Base-by-base conservation (phyloP, 2,113 vertebrate species). In the Halcyon malimbica region DNA sequence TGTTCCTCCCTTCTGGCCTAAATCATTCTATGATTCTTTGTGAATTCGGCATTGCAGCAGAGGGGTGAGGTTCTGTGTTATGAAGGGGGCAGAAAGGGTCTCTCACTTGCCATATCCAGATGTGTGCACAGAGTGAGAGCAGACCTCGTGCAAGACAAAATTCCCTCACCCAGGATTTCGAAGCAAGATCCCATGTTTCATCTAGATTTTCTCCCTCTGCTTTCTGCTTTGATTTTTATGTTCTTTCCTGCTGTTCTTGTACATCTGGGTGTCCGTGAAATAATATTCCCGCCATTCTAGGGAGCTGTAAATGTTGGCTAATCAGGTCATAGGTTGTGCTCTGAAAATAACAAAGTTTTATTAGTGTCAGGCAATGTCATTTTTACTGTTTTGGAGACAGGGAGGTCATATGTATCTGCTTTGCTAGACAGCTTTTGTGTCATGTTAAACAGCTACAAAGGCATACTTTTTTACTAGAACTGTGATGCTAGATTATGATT, bases 401-500 rank as follows among this genome's bases (percentile, higher is more conserved):
- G 19, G 28, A 92, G 80, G 59, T 74, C 35, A 28, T 65, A 57
- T 70, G 44, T 89, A 17, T 79, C 48, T 94, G 87, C 48, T 83
- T 48, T 83, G 64, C 44, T 46, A 54, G 75, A 89, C 19, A 54
- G 51, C 74, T 73, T 90, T 84, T 79, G 35, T 65, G 76, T 93
- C 87, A 12, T 69, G 39, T 90, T 93, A 76, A 70, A 77, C 73
- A 89, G 73, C 82, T 93, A 28, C 17, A 83, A 46, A 83, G 69
- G 29, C 41, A 82, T 39, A 20, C 19, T 90, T 95, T 96, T 63
- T 93, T 64, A 80, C 42, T 63, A 74, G 82, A 81, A 51, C 63
- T 70, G 74, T 87, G 62, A 78, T 28, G 64, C 44, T 79, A 78
- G 42, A 86, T 95, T 85, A 78, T 95, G 68, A 91, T 94, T 93